Percentiles rank a stretch among this genome's conserved stretches.
Conservation (phyloP, 2,113 vertebrate genomes). For the Entelurus aequoreus region DNA sequence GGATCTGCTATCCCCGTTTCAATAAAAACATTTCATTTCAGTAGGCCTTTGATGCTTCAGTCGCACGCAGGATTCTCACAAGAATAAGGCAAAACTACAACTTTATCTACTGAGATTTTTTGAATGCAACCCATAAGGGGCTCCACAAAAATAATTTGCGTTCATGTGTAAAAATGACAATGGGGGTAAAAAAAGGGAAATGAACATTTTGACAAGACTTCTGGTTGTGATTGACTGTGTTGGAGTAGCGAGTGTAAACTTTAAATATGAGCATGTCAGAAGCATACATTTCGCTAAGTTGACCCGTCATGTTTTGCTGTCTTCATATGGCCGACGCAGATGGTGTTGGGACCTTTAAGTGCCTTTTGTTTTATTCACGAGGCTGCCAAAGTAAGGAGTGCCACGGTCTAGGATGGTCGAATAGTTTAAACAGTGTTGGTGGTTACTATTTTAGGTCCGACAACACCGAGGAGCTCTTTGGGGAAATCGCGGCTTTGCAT, state of each 20-base stretch:
- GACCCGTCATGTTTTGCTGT: slow-evolving; percentile 17
- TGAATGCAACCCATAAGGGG: no score
- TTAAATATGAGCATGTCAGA: neutral
- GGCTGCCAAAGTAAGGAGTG: slow-evolving; percentile 1
- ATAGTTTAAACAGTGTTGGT: slow-evolving; percentile 32
- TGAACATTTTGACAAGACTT: no score
- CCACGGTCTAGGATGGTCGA: slow-evolving; percentile 3
- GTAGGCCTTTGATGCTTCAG: no score
- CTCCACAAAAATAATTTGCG: no score
- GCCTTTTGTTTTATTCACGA: slow-evolving; percentile 52
- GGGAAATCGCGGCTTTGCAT: slow-evolving; percentile 23
- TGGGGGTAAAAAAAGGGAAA: no score
- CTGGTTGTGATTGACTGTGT: no score
- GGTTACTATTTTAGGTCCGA: slow-evolving; percentile 26
- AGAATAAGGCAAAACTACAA: no score
- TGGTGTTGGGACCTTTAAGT: slow-evolving; percentile 39
- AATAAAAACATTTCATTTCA: no score
- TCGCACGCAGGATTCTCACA: no score
- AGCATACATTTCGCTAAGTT: slow-evolving; percentile 17
- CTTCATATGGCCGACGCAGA: slow-evolving; percentile 21
- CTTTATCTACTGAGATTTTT: no score
- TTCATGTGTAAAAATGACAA: no score
- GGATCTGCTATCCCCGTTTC: no score
- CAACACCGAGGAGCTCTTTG: slow-evolving; percentile 14
- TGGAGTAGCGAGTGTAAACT: neutral